A percentile compares a stretch with the other conserved stretches of the same genome.
Conservation (phyloP, 2,888 invertebrate species). For the Zhengitettix transpicula region DNA sequence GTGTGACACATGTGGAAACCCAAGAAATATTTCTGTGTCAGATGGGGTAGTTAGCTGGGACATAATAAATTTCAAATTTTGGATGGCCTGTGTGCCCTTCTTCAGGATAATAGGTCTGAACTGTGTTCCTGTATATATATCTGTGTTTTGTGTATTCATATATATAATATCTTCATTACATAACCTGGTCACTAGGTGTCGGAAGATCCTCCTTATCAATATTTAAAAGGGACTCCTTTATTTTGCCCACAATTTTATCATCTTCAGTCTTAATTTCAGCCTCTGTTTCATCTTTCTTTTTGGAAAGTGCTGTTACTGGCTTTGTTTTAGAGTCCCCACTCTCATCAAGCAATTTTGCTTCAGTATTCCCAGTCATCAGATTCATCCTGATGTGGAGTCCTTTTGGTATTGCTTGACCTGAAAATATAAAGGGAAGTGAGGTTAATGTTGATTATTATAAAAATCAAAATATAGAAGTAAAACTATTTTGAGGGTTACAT, state of each 20-base stretch:
- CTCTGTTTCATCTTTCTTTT: background rate
- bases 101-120: no score
- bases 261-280: conserved; percentile 19
- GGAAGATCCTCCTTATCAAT: conserved; percentile 11
- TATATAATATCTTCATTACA: no score
- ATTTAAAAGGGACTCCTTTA: conserved; percentile 4
- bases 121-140: no score
- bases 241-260: conserved; percentile 15
- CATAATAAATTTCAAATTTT: no score
- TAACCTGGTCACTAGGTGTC: conserved; percentile 7
- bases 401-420: conserved; percentile 52
- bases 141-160: no score
- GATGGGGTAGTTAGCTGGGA: no score
- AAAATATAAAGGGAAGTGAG: conserved; percentile 10
- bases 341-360: conserved; percentile 51
- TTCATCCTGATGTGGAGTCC: conserved; percentile 62
- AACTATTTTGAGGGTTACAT: no score
- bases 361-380: conserved; percentile 52
- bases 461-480: no score
- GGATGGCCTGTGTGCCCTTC: no score
- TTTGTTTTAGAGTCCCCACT: conserved; percentile 4
- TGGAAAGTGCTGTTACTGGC: background rate
- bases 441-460: no score
- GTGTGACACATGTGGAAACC: no score
- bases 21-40: no score